Conservation (phyloP, 2,888 invertebrate species). For the Isoperla grammatica region DNA sequence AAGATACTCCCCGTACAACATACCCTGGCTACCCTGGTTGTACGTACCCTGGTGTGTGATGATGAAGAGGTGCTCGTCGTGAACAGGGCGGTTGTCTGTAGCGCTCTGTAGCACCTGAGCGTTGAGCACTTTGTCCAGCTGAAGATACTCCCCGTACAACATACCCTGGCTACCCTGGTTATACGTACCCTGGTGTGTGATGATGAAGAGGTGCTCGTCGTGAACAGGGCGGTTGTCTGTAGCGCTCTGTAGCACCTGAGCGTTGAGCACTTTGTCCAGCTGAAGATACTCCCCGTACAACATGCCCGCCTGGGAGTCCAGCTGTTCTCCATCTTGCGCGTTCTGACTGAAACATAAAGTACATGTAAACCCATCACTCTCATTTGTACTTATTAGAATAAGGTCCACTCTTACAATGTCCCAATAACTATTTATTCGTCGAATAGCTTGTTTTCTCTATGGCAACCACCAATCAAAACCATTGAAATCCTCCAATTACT, state of each 20-base stretch:
- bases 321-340: constrained; percentile 48
- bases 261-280: constrained; percentile 77
- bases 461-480: too few species aligned
- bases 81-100: constrained; percentile 68
- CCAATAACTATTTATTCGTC: too few species aligned
- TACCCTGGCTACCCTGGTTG: too few species aligned
- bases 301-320: constrained; percentile 70
- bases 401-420: too few species aligned
- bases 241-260: constrained; percentile 75
- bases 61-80: constrained; percentile 97
- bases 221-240: constrained; percentile 73
- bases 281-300: constrained; percentile 87
- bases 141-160: constrained; percentile 85
- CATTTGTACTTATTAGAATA: too few species aligned
- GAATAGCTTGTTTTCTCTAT: too few species aligned
- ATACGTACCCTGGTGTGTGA: constrained; percentile 93
- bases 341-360: constrained; percentile 5
- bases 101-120: constrained; percentile 78
- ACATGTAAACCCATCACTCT: too few species aligned
- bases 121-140: constrained; percentile 78
- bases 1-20: constrained; percentile 86
- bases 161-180: constrained; percentile 60
- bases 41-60: constrained; percentile 96
- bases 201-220: constrained; percentile 95
- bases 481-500: too few species aligned